Evolutionary conservation across 2,113 vertebrate genomes (phyloP).

Genomic region (Anas platyrhynchos): DNA sequence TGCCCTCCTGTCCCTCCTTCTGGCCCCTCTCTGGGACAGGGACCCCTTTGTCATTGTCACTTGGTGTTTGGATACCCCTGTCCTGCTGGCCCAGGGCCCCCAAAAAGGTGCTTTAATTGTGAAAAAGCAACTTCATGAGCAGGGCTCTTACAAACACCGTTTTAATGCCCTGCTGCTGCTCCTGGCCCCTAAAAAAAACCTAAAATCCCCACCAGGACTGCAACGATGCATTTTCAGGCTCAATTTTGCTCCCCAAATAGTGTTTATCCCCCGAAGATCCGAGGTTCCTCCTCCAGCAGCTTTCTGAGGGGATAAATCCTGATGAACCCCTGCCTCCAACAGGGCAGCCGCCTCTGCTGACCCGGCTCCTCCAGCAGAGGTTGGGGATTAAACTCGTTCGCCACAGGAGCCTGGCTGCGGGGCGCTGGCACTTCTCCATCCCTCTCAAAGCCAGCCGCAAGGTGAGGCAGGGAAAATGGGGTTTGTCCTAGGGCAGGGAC

Average conservation of each 20-base stretch:
- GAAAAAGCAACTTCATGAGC: not conserved
- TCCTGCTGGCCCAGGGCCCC: not conserved
- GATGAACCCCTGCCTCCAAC: not conserved
- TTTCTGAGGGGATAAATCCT: not conserved
- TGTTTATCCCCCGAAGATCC: not conserved
- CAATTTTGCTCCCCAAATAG: not conserved
- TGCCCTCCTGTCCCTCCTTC: not conserved
- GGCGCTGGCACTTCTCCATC: constrained; percentile 65
- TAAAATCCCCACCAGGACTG: not conserved
- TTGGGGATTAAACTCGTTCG: constrained; percentile 80
- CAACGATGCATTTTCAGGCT: not conserved
- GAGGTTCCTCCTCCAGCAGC: not conserved
- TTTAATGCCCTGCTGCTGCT: not conserved
- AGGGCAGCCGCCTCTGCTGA: constrained; percentile 83
- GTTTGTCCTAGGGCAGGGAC: not conserved
- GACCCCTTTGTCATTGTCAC: accelerated
- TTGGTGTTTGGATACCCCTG: not conserved
- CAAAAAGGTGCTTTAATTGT: not conserved
- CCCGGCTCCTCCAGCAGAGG: constrained; percentile 80
- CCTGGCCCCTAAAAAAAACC: not conserved
- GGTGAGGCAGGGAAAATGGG: constrained; percentile 52
- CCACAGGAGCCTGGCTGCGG: constrained; percentile 34
- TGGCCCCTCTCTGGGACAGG: not conserved
- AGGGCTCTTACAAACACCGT: not conserved
- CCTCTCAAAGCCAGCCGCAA: constrained; percentile 72